Conservation (phyloP, 1,140 invertebrate species). For the Liolophura sinensis region DNA sequence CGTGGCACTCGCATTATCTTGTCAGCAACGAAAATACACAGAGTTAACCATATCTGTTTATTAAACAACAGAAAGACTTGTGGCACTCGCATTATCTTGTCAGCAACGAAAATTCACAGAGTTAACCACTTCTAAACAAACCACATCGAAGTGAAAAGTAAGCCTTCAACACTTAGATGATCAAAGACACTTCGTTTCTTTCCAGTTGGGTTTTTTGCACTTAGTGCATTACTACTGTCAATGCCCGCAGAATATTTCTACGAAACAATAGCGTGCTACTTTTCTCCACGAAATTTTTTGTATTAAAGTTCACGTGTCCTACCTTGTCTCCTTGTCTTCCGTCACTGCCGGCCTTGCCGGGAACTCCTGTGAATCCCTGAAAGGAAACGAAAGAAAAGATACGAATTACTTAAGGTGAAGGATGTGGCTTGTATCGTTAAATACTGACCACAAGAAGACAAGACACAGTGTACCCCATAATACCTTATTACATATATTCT, state of each 20-base stretch:
- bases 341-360: constrained; percentile 32
- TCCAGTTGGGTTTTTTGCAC: background rate
- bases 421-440: background rate
- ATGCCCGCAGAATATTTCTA: background rate
- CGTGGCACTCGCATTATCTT: constrained; percentile 78
- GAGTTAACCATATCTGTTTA: background rate
- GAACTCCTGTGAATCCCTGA: constrained; percentile 31
- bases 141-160: background rate
- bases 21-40: constrained; percentile 6
- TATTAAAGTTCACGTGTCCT: constrained; percentile 7
- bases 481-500: background rate
- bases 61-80: constrained; percentile 61
- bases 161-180: background rate
- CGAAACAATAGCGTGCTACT: background rate
- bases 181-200: background rate
- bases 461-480: background rate
- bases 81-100: constrained; percentile 77
- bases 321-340: constrained; percentile 42
- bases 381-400: background rate
- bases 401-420: background rate
- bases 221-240: background rate
- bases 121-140: background rate
- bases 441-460: background rate
- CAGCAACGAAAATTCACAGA: background rate
- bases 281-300: background rate